These are phyloP conservation scores for Dryobota labecula DNA, from an alignment of 2,888 invertebrate genomes.

Conservation along the genomic window DNA sequence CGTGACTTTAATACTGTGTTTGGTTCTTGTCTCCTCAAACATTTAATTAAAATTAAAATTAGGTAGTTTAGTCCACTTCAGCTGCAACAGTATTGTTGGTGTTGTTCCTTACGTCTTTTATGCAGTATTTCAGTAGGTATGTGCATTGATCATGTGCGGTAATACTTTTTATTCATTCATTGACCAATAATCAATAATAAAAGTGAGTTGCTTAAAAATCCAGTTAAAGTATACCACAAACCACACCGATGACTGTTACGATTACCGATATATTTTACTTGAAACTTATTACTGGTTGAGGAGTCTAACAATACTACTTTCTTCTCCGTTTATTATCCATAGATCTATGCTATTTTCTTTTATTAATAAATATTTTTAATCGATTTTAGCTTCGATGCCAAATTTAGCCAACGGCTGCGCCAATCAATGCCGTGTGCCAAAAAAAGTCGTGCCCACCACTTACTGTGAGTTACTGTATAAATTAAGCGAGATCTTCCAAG, in stretches of 20 bases:
- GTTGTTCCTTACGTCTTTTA: neutral
- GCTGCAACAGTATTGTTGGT: neutral
- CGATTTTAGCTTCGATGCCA: conserved; percentile 70
- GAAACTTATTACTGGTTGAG: neutral
- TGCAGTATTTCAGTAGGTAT: too few species aligned
- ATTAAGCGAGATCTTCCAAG: conserved; percentile 78
- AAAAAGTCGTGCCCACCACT: conserved; percentile 75
- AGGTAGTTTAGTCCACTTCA: neutral
- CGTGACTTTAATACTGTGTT: conserved; percentile 37
- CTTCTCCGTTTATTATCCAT: neutral
- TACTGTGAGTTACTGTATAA: conserved; percentile 72
- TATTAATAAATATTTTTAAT: conserved; percentile 66
- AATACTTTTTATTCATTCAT: conserved; percentile 2
- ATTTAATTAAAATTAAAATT: conserved; percentile 2
- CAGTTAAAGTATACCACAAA: neutral
- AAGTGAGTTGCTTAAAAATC: conserved; percentile 8
- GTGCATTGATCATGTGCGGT: neutral
- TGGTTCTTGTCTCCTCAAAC: conserved; percentile 4
- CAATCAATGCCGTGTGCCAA: conserved; percentile 80
- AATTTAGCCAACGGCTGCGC: conserved; percentile 74
- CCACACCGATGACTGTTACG: neutral
- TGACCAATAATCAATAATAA: neutral
- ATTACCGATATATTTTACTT: neutral
- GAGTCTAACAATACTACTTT: neutral
- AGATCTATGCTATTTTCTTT: conserved; percentile 25